Evolutionary conservation across 2,113 vertebrate species (phyloP).

Genomic region (Pica pica): DNA sequence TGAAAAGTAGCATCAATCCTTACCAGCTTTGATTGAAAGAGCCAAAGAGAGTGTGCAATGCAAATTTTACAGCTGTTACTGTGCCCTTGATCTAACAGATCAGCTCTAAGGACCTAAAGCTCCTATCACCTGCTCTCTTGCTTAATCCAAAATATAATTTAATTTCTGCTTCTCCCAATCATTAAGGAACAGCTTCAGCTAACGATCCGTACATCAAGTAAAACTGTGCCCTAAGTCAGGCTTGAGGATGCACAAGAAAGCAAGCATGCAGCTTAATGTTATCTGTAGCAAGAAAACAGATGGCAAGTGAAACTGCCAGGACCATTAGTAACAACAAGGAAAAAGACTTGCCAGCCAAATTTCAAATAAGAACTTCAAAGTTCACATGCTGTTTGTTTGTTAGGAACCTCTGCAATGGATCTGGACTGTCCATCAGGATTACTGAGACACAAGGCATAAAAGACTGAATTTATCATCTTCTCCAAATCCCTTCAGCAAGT

Average conservation of each 20-base stretch:
- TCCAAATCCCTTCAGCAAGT: not conserved
- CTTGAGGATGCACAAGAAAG: not conserved
- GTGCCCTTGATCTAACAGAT: not conserved
- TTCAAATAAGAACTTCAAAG: not conserved
- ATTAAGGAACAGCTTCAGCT: not conserved
- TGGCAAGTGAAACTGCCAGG: not conserved
- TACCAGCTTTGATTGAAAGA: not conserved
- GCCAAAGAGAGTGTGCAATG: accelerated
- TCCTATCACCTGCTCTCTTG: not conserved
- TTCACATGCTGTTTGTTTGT: not conserved
- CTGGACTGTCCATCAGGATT: not conserved
- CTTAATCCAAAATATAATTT: not conserved
- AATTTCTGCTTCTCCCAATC: not conserved
- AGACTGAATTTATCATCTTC: not conserved
- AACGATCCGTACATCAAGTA: not conserved
- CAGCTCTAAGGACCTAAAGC: not conserved
- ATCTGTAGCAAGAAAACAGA: not conserved
- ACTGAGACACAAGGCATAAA: not conserved
- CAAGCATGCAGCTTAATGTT: not conserved
- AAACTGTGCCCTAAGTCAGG: not conserved
- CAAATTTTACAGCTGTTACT: not conserved
- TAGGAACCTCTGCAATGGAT: not conserved
- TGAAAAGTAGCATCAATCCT: not conserved
- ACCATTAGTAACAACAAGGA: not conserved
- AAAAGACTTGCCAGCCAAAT: not conserved